Conservation (phyloP, 1,140 invertebrate species). For the Archegozetes longisetosus region DNA sequence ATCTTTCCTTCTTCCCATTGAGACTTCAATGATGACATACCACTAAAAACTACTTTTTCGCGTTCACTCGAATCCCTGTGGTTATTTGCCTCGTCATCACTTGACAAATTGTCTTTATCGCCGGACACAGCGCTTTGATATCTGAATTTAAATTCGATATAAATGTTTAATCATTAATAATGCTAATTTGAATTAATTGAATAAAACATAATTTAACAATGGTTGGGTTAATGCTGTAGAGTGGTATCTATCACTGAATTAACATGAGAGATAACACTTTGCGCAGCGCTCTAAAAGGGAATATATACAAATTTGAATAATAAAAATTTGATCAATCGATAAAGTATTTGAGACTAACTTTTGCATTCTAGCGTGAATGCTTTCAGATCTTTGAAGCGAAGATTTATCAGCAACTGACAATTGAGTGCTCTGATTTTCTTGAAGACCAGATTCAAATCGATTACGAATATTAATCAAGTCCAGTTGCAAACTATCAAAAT, state of each 20-base stretch:
- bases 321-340: background rate
- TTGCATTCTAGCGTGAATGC: constrained; percentile 58
- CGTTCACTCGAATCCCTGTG: constrained; percentile 18
- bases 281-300: no score
- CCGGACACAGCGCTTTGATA: constrained; percentile 24
- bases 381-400: constrained; percentile 51
- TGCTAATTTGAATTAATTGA: no score
- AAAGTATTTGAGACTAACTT: constrained; percentile 53
- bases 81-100: constrained; percentile 20
- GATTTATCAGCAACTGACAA: constrained; percentile 39
- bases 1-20: constrained; percentile 29
- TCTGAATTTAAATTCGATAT: background rate
- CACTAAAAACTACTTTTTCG: constrained; percentile 42
- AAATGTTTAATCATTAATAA: background rate
- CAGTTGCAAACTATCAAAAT: constrained; percentile 53
- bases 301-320: background rate
- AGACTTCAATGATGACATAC: constrained; percentile 55
- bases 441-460: constrained; percentile 45
- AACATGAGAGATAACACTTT: background rate
- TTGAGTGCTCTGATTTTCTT: constrained; percentile 22
- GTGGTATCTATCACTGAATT: background rate
- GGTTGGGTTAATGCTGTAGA: no score
- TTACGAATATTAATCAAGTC: constrained; percentile 56
- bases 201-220: no score
- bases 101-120: constrained; percentile 25